Conservation (phyloP, 2,797 vertebrate species). For the Mycteria americana region DNA sequence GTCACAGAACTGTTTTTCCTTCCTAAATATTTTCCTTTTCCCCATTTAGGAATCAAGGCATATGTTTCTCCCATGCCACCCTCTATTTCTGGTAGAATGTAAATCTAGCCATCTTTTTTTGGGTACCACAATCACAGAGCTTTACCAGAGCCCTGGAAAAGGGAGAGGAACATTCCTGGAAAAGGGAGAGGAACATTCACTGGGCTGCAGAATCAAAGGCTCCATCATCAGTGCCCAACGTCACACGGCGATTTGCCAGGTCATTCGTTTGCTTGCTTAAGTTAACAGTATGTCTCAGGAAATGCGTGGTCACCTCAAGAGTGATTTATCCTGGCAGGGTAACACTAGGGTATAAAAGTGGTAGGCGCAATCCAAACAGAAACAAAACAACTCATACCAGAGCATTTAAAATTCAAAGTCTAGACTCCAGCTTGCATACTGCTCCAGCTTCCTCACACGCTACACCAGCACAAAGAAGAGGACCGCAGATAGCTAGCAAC, state of each 20-base stretch:
- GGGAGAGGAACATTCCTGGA: background rate
- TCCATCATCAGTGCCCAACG: background rate
- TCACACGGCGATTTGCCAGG: background rate
- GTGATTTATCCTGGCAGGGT: conserved; percentile 28
- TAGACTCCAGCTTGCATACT: background rate
- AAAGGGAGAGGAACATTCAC: background rate
- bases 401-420: conserved; percentile 3
- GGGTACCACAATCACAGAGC: background rate
- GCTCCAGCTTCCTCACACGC: background rate
- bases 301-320: background rate
- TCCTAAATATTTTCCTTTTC: conserved; percentile 38
- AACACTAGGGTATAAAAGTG: background rate
- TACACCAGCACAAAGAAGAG: background rate
- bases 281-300: background rate
- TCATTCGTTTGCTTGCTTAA: background rate
- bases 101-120: conserved; percentile 13
- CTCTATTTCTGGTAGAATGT: conserved; percentile 26
- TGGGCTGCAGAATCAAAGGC: background rate
- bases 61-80: conserved; percentile 24
- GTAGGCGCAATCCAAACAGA: conserved; percentile 19
- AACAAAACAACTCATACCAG: conserved; percentile 21
- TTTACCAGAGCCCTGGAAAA: background rate
- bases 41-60: conserved; percentile 7
- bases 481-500: background rate
- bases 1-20: conserved; percentile 36